These are phyloP conservation scores for Distichodus sexfasciatus DNA, from an alignment of 2,797 vertebrate genomes.

Conservation along the genomic window DNA sequence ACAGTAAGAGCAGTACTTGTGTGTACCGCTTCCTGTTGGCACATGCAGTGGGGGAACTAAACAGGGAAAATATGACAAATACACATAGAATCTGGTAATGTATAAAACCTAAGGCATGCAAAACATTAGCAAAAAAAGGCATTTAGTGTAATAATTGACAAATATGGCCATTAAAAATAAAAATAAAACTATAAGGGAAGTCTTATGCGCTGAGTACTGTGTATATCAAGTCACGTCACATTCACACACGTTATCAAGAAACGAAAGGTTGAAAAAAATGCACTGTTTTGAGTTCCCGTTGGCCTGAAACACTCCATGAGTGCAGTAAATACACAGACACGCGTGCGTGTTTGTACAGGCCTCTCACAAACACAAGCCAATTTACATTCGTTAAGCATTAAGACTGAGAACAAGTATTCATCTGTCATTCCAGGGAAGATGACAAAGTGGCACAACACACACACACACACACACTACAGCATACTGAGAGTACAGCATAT, in stretches of 20 bases:
- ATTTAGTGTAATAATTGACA: conserved; percentile 28
- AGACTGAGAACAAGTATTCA: background rate
- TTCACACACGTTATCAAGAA: conserved; percentile 26
- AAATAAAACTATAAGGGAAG: background rate
- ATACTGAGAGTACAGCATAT: too few species aligned
- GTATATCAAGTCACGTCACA: conserved; percentile 35
- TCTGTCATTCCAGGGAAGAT: too few species aligned
- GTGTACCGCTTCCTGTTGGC: conserved; percentile 35
- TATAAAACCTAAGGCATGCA: conserved; percentile 40
- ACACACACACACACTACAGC: conserved; percentile 10
- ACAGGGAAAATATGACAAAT: conserved; percentile 31
- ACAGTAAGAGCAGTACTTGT: conserved; percentile 33
- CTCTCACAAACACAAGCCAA: background rate
- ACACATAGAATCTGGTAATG: conserved; percentile 35
- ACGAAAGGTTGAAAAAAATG: conserved; percentile 32
- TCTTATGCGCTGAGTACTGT: conserved; percentile 5
- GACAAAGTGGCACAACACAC: too few species aligned
- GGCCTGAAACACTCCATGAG: conserved; percentile 37
- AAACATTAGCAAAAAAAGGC: conserved; percentile 25
- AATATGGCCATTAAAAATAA: conserved; percentile 25
- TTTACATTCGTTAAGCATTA: conserved; percentile 17
- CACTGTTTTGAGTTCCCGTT: conserved; percentile 31
- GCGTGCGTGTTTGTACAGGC: background rate
- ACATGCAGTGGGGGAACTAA: conserved; percentile 28
- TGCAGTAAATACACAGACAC: conserved; percentile 41